A percentile compares a stretch with the other conserved stretches of the same genome.
Conservation (phyloP, 2,797 vertebrate genomes). For the Argya squamiceps region DNA sequence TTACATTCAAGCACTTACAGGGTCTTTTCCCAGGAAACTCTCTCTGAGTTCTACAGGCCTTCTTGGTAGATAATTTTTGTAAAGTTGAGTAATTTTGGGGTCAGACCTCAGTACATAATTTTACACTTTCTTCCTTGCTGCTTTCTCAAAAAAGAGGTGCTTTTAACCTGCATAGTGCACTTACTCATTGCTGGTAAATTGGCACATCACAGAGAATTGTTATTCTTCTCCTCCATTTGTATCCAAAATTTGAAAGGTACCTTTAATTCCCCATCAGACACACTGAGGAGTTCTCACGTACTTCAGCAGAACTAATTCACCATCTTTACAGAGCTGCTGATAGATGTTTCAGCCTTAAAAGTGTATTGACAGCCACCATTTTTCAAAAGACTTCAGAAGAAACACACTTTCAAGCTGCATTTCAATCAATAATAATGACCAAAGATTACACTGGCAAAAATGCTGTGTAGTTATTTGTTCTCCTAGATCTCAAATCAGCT, state of each 20-base stretch:
- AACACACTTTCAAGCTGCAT: background rate
- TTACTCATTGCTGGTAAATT: background rate
- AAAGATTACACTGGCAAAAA: background rate
- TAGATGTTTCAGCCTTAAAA: background rate
- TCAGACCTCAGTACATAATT: background rate
- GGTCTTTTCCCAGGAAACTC: background rate
- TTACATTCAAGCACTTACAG: background rate
- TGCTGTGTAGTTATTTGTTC: background rate
- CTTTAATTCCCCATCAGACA: background rate
- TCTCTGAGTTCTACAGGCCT: background rate
- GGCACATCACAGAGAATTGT: background rate
- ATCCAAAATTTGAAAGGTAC: background rate
- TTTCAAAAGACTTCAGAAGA: background rate
- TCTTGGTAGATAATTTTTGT: background rate
- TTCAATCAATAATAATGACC: background rate
- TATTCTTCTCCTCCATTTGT: background rate
- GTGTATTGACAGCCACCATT: background rate
- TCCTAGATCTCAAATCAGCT: background rate
- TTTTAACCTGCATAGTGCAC: background rate
- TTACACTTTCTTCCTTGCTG: background rate
- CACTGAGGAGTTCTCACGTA: background rate
- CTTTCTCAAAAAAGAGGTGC: background rate
- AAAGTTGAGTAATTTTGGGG: background rate
- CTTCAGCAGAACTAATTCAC: background rate
- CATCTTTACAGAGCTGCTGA: background rate